Conservation (phyloP, 2,888 invertebrate species). For the Chaetoderma sp. region DNA sequence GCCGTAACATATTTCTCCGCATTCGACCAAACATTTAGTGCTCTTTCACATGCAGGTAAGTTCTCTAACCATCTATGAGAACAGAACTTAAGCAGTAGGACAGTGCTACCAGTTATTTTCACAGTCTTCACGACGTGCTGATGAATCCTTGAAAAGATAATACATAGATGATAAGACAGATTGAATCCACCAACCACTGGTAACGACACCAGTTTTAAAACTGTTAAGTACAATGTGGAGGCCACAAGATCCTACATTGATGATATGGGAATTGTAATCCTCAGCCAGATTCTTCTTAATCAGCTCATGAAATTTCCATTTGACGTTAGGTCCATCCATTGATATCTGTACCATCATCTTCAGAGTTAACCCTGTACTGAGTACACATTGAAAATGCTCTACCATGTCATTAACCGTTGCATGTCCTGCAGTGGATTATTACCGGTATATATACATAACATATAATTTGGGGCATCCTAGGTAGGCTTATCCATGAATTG, state of each 20-base stretch:
- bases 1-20: neutral
- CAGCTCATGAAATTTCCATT: neutral
- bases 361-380: no score
- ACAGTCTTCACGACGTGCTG: neutral
- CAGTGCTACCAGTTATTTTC: neutral
- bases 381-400: no score
- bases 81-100: neutral
- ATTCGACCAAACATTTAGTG: neutral
- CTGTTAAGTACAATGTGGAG: neutral
- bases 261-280: neutral
- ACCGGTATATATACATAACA: no score
- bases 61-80: conserved; percentile 1
- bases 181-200: neutral
- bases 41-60: neutral
- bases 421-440: no score
- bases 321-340: no score
- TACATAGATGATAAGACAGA: neutral
- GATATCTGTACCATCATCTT: no score
- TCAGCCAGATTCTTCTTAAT: neutral
- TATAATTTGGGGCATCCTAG: no score
- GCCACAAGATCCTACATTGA: neutral
- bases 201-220: neutral
- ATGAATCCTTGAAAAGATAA: neutral
- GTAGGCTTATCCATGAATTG: no score
- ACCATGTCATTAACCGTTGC: neutral